Conservation (phyloP, 2,113 vertebrate species). For the Alouatta palliata region DNA sequence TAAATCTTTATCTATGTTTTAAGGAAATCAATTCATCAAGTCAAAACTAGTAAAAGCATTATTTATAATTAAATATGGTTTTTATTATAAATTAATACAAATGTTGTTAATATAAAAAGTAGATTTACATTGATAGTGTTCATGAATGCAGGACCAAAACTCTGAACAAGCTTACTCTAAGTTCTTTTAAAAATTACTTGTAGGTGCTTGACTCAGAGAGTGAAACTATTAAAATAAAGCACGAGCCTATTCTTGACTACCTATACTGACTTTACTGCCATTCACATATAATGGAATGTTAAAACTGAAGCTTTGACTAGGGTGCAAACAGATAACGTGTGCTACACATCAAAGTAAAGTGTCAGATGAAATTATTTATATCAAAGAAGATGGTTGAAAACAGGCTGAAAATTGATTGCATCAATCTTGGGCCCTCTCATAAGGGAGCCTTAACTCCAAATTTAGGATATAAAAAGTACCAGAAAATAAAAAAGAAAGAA, state of each 20-base stretch:
- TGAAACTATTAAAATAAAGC: not conserved
- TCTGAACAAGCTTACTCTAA: not conserved
- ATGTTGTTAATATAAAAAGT: not conserved
- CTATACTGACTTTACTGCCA: not conserved
- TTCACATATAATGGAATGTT: not conserved
- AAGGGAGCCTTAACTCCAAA: not conserved
- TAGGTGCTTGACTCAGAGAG: not conserved
- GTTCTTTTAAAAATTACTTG: not conserved
- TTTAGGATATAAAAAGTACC: not conserved
- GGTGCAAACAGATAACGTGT: not conserved
- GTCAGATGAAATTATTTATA: not conserved
- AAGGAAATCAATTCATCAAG: not conserved
- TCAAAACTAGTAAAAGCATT: not conserved
- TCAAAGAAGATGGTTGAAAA: slow-evolving; percentile 20
- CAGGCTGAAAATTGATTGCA: not conserved
- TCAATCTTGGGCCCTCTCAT: not conserved
- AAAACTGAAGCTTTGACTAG: slow-evolving; percentile 9
- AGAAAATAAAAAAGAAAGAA: not conserved
- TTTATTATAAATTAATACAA: not conserved
- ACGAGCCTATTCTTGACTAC: not conserved
- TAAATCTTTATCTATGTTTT: not conserved
- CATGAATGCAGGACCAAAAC: not conserved
- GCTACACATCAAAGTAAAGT: not conserved
- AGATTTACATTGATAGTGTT: not conserved
- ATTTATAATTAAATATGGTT: not conserved